Evolutionary conservation across 2,888 invertebrate species (phyloP), one percentile per base, ranked within the genome.

Genomic region (Lomographa bimaculata): DNA sequence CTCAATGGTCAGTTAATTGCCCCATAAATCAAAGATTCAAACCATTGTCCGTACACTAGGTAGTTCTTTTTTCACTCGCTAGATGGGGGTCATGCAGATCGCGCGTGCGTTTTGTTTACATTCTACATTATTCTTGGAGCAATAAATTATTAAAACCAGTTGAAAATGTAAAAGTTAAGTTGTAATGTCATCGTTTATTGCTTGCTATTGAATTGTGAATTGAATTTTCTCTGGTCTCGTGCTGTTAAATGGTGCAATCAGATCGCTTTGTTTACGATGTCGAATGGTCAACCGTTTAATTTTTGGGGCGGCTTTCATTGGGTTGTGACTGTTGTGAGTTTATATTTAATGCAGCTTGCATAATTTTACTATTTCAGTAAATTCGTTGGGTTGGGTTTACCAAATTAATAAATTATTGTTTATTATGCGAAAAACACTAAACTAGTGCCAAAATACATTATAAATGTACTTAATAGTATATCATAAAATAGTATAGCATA

Each of bases 1-100:
- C 44, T 66, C 82, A 85, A 86, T 85, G 85, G 85, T 85, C 86
- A 83, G 74, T 79, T 85, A 86, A 86, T 86, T 86, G 83, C 71
- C 57, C 60, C 59, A 84, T 85, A 87, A 85, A 87, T 87, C 85
- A 85, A 64, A 54, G 55, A 66, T 43, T 54, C 49, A 55, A 58
- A 62, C 69, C 63, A 70, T 75, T 71, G 66, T 36, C 6, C 26
- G 62, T 56, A 7, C 5, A 1, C n/a, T n/a, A n/a, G n/a, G n/a
- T 21, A 65, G 68, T 76, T 69, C 63, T 60, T 60, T 41, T 54
- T 58, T 57, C 51, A 60, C 59, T 65, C 75, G 70, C 72, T 65
- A 81, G 83, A 81, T 81, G 78, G 80, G 72, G 82, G 71, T 6
- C 12, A 18, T 10, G 6, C 2, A 14, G 32, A 23, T 40, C 34